Evolutionary conservation across 1,140 invertebrate genomes (phyloP).

Genomic region (Ceratina japonica): DNA sequence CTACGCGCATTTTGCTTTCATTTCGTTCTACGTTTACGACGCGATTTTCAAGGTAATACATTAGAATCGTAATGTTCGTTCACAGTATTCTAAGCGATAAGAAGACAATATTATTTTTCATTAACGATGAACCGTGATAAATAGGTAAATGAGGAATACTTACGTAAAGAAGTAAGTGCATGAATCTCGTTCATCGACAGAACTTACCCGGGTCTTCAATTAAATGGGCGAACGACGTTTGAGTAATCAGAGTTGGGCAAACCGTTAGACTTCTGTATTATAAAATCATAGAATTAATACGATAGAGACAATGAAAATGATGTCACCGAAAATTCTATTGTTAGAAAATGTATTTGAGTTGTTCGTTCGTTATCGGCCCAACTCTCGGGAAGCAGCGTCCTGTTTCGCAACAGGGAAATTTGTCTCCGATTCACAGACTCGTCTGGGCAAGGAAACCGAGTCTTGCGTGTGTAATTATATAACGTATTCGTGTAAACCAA

Average conservation of each 20-base stretch:
- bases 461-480: constrained; percentile 38
- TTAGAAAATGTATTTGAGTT: too few relatives aligned
- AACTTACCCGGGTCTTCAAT: constrained; percentile 19
- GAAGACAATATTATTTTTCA: background rate
- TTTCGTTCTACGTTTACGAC: too few relatives aligned
- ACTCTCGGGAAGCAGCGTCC: too few relatives aligned
- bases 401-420: background rate
- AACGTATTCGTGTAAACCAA: constrained; percentile 70
- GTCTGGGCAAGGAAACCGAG: constrained; percentile 13
- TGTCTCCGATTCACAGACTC: constrained; percentile 4
- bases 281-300: too few relatives aligned
- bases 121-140: background rate
- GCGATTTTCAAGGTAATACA: background rate
- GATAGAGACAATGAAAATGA: too few relatives aligned
- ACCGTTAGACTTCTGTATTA: too few relatives aligned
- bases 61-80: background rate
- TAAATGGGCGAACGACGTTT: background rate
- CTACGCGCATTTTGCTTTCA: too few relatives aligned
- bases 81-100: constrained; percentile 20
- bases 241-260: constrained; percentile 3
- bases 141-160: background rate
- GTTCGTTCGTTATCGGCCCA: too few relatives aligned
- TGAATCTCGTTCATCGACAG: constrained; percentile 2
- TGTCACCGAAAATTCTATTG: too few relatives aligned
- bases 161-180: background rate